These are phyloP conservation scores for Echinarachnius parma DNA, from an alignment of 53 echinoderm and acorn worm species.

Conservation along the genomic window DNA sequence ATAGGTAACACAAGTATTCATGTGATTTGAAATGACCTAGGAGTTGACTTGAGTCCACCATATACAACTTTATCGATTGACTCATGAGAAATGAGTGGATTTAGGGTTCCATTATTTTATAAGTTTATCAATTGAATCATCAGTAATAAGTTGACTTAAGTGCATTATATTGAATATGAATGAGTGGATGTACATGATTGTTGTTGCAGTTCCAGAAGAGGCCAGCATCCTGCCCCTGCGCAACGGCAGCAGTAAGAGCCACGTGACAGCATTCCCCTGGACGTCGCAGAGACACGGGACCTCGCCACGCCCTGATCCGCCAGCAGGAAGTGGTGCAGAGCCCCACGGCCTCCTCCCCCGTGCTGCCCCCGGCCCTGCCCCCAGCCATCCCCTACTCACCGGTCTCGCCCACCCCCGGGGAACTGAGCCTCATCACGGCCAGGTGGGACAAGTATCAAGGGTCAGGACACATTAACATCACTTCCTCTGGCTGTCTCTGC, in stretches of 20 bases:
- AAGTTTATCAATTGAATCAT: too few relatives aligned
- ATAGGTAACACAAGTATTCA: too few relatives aligned
- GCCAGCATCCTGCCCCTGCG: constrained; percentile 71
- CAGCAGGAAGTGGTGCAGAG: constrained; percentile 61
- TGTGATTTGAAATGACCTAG: too few relatives aligned
- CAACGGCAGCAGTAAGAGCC: constrained; percentile 50
- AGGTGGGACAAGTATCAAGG: constrained; percentile 53
- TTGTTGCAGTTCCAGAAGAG: constrained; percentile 90
- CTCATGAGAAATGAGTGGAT: too few relatives aligned
- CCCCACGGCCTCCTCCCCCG: constrained; percentile 57
- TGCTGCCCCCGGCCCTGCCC: constrained; percentile 40
- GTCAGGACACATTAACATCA: constrained; percentile 30
- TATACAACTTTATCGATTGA: too few relatives aligned
- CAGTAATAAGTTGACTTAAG: too few relatives aligned
- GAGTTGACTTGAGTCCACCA: too few relatives aligned
- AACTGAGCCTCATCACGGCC: constrained; percentile 29
- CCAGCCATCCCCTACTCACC: constrained; percentile 39
- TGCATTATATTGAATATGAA: too few relatives aligned
- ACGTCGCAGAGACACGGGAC: constrained; percentile 62
- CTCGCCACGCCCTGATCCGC: constrained; percentile 70
- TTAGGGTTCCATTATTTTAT: too few relatives aligned
- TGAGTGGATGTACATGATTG: too few relatives aligned
- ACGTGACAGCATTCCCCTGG: constrained; percentile 63
- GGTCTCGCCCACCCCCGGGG: constrained; percentile 38
- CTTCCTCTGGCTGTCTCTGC: too few relatives aligned